phyloP scores from a whole-genome alignment of 2,888 invertebrate genomes.

The Melanostoma mellinum region DNA sequence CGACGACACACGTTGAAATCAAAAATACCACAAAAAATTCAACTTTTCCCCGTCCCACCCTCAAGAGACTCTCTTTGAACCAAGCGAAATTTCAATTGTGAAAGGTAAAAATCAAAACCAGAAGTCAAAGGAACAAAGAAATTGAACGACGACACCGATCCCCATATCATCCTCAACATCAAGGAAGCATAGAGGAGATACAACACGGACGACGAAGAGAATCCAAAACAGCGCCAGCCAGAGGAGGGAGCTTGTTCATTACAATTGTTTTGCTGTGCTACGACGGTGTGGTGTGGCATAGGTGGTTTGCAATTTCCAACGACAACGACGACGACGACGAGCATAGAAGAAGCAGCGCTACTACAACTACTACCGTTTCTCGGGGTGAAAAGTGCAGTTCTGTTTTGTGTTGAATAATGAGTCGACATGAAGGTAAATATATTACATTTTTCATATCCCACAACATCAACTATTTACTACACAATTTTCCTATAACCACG shows the following conservation, averaged over 20 bases:
- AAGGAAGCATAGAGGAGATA: not conserved
- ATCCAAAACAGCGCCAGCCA: not conserved
- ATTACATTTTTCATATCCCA: slow-evolving; percentile 19
- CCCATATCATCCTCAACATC: too few species aligned
- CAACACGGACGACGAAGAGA: not conserved
- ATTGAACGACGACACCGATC: too few species aligned
- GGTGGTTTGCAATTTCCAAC: slow-evolving; percentile 63
- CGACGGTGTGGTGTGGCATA: slow-evolving; percentile 43
- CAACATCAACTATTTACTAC: slow-evolving; percentile 32
- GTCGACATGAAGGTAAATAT: slow-evolving; percentile 94
- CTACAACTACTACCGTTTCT: slow-evolving; percentile 59
- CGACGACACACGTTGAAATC: slow-evolving; percentile 50
- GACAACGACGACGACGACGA: slow-evolving; percentile 50
- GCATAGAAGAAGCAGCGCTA: slow-evolving; percentile 44
- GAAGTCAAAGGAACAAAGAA: slow-evolving; percentile 3
- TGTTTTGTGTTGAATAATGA: slow-evolving; percentile 85
- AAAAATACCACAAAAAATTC: not conserved
- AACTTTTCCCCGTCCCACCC: too few species aligned
- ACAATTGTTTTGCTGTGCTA: too few species aligned
- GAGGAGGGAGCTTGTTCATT: not conserved
- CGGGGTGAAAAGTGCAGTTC: slow-evolving; percentile 69
- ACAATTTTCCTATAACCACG: slow-evolving; percentile 19
- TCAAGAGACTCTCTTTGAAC: too few species aligned
- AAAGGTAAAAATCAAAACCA: slow-evolving; percentile 12
- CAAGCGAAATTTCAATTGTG: too few species aligned